Percentiles rank a stretch among this genome's conserved stretches.
phyloP scores from a whole-genome alignment of 2,113 vertebrate species.

The Alectura lathami region DNA sequence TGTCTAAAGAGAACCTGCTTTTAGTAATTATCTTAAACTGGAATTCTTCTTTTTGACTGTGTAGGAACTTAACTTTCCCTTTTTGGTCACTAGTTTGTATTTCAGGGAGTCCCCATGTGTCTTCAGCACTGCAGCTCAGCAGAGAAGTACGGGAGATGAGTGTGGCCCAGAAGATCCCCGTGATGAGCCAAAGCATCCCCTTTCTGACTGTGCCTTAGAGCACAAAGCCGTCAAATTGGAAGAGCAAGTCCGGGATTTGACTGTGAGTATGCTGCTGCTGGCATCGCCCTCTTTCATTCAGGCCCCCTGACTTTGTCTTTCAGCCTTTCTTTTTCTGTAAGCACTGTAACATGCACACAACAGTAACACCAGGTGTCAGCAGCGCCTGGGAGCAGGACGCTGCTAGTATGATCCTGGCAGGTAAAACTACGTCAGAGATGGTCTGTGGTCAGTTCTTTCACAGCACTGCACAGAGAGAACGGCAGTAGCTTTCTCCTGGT shows the following conservation, averaged over 20 bases:
- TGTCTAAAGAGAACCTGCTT: neutral
- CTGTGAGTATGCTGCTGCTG: constrained; percentile 72
- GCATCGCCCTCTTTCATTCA: neutral
- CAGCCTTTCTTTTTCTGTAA: neutral
- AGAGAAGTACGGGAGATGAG: constrained; percentile 81
- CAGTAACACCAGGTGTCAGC: neutral
- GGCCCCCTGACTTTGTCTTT: neutral
- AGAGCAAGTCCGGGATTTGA: constrained; percentile 83
- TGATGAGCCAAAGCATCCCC: constrained; percentile 70
- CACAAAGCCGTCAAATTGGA: constrained; percentile 81
- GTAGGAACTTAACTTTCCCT: neutral
- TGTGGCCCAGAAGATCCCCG: constrained; percentile 74
- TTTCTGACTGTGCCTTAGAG: constrained; percentile 73
- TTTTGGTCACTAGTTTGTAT: neutral
- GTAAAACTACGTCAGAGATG: neutral
- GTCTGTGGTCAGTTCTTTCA: neutral
- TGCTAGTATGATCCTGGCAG: neutral
- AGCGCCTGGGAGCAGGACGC: neutral
- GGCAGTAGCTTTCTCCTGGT: neutral
- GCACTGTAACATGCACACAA: accelerated
- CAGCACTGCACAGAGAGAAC: neutral
- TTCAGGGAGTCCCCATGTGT: constrained; percentile 64
- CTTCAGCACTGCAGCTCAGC: constrained; percentile 83
- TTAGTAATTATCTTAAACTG: neutral
- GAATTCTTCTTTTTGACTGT: neutral